Evolutionary conservation across 64 coral and sea anemone species (phyloP), one percentile per base, ranked within the genome.

Genomic region (Montipora efflorescens): DNA sequence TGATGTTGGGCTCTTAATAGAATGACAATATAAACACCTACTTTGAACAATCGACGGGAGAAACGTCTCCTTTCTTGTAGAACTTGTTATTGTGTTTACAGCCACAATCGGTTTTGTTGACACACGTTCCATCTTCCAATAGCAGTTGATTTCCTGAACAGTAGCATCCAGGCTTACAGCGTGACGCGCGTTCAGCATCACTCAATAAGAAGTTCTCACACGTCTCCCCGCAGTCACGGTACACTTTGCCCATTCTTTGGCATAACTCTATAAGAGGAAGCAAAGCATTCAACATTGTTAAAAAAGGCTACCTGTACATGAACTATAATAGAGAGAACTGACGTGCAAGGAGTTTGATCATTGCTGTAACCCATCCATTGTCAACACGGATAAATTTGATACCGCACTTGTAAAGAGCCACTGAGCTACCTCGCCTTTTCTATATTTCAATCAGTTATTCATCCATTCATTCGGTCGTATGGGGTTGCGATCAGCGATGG

Each of bases 21-120:
- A 5, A 7, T 5, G 0, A 10, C 52, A 55, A 55, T 10, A 74
- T 2, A 2, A 14, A 16, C 48, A 83, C 94, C 48, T 94, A 99
- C 98, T 94, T 99, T 57, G 98, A 99, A 87, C 98, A 96, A 67
- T 99, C 98, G 25, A 87, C 87, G 16, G 98, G 98, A n/a, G 93
- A 89, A 4, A 93, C 77, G 0, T 52, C 93, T 21, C 98, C 98
- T 18, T 92, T 91, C 66, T 99, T 67, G 43, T 96, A 99, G 75
- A 90, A 96, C 46, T 94, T 81, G 50, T 92, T 88, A 64, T 92
- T 96, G 79, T 99, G 98, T 74, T 94, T 99, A 87, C 98, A 99
- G 36, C 96, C 95, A 74, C 98, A 99, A 19, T 96, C 53, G 22
- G 77, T 78, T 2, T 75, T 78, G 8, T 62, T 71, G 5, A 99